Percentiles rank a stretch among this genome's conserved stretches.
These are phyloP conservation scores for Apostichopus japonicus DNA, from an alignment of 35 echinoderm and acorn worm species.

Conservation along the genomic window DNA sequence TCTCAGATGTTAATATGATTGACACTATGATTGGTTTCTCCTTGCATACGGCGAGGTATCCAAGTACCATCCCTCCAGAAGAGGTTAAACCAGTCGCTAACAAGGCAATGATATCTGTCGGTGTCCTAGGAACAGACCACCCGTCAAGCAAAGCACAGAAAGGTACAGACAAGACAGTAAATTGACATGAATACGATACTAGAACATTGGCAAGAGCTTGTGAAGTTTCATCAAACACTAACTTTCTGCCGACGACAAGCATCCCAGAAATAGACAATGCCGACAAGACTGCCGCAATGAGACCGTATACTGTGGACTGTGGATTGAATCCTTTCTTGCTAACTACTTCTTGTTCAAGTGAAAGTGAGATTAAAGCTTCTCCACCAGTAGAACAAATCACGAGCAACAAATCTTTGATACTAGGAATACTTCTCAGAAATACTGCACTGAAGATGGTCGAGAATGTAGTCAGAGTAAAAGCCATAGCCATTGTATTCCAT, in stretches of 20 bases:
- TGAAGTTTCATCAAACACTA: neutral
- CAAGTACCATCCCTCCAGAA: neutral
- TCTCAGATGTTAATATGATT: slow-evolving; percentile 5
- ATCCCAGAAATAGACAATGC: neutral
- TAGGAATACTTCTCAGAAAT: neutral
- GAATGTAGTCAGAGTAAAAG: neutral
- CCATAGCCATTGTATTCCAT: neutral
- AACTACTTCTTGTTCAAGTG: neutral
- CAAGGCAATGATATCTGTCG: neutral
- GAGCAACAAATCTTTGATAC: neutral
- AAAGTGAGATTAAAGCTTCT: neutral
- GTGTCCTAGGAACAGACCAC: neutral
- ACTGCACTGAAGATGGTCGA: neutral
- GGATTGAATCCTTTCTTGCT: neutral
- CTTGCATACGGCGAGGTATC: neutral
- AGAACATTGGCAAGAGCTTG: neutral
- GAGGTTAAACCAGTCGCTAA: neutral
- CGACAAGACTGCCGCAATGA: neutral
- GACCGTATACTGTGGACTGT: neutral
- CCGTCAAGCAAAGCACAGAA: neutral
- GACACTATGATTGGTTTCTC: slow-evolving; percentile 2
- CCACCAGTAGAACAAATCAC: neutral
- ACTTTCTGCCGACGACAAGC: neutral
- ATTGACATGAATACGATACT: neutral
- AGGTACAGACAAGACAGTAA: neutral